Evolutionary conservation across 2,113 vertebrate genomes (phyloP).

Genomic region (Potamarius usumacintae): DNA sequence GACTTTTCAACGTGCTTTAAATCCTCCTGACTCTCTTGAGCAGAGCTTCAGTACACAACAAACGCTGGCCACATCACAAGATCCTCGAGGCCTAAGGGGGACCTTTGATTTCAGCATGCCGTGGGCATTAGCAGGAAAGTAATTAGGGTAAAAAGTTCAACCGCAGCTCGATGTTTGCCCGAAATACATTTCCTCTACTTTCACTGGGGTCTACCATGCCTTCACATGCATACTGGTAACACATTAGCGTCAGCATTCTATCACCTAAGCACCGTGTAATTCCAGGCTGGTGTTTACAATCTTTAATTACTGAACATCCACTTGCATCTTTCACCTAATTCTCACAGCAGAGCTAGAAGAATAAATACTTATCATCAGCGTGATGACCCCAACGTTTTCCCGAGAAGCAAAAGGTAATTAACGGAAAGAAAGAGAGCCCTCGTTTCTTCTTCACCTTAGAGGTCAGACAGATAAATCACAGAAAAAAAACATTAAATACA

Average conservation of each 20-base stretch:
- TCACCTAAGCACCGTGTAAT: slow-evolving; percentile 71
- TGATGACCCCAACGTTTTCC: background rate
- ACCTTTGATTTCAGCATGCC: slow-evolving; percentile 89
- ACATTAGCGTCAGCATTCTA: slow-evolving; percentile 68
- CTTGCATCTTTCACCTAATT: slow-evolving; percentile 5
- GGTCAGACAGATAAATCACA: slow-evolving; percentile 11
- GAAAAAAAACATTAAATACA: slow-evolving; percentile 1
- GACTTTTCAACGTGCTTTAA: slow-evolving; percentile 70
- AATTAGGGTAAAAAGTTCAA: slow-evolving; percentile 99
- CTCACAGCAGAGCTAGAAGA: slow-evolving; percentile 48
- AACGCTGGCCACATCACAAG: slow-evolving; percentile 90
- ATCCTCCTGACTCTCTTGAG: slow-evolving; percentile 51
- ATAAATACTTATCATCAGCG: background rate
- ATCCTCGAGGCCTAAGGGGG: slow-evolving; percentile 82
- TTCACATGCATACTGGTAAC: slow-evolving; percentile 80
- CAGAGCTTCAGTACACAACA: slow-evolving; percentile 85
- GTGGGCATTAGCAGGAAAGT: slow-evolving; percentile 90
- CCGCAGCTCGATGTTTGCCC: slow-evolving; percentile 84
- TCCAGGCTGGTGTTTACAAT: slow-evolving; percentile 75
- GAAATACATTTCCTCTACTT: slow-evolving; percentile 85
- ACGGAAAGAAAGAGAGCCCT: background rate
- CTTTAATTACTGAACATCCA: slow-evolving; percentile 66
- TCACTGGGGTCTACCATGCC: slow-evolving; percentile 67
- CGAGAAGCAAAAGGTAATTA: background rate
- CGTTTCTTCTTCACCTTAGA: background rate